These are phyloP conservation scores for Xylota sylvarum DNA, from an alignment of 2,888 invertebrate species.

Conservation along the genomic window DNA sequence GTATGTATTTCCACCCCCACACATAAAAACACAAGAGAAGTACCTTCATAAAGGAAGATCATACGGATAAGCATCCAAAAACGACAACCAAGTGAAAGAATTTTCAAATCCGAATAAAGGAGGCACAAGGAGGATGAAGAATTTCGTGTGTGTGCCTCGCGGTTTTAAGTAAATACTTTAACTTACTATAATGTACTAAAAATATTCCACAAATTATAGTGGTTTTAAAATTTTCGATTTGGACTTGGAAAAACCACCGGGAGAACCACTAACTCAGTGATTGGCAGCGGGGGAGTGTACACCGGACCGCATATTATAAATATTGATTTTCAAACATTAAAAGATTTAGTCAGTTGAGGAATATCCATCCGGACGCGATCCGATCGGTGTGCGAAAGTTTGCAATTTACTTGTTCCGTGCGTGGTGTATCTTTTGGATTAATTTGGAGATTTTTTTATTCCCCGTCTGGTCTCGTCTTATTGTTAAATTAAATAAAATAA, in stretches of 20 bases:
- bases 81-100: slow-evolving; percentile 14
- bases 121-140: slow-evolving; percentile 35
- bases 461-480: background rate
- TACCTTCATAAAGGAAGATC: slow-evolving; percentile 36
- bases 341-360: slow-evolving; percentile 82
- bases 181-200: slow-evolving; percentile 83
- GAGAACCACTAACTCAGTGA: slow-evolving; percentile 44
- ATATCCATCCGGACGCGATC: slow-evolving; percentile 47
- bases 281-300: slow-evolving; percentile 61
- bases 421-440: background rate
- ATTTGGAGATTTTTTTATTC: slow-evolving; percentile 7
- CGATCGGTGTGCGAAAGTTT: slow-evolving; percentile 33
- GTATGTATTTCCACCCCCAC: background rate
- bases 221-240: slow-evolving; percentile 49
- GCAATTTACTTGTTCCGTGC: background rate
- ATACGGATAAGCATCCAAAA: background rate
- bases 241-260: slow-evolving; percentile 52
- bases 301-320: slow-evolving; percentile 81
- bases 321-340: slow-evolving; percentile 83
- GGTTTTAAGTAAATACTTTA: slow-evolving; percentile 64
- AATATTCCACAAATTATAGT: slow-evolving; percentile 78
- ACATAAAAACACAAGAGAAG: background rate
- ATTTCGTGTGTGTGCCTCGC: slow-evolving; percentile 1
- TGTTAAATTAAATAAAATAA: slow-evolving; percentile 11
- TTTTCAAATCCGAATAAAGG: slow-evolving; percentile 28